Conservation (phyloP, 2,888 invertebrate genomes). For the Eupithecia subumbrata region DNA sequence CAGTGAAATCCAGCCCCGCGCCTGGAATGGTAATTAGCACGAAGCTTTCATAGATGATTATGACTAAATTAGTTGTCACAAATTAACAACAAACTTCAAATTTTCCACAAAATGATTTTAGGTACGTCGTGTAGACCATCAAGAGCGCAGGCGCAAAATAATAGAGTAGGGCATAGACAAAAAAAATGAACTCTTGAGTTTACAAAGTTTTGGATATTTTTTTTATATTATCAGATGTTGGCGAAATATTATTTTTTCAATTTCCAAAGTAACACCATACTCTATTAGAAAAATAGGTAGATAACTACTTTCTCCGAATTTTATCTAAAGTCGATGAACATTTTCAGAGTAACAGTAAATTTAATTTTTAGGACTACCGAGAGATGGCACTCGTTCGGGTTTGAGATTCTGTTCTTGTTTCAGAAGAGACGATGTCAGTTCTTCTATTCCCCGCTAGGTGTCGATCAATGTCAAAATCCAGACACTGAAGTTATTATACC, state of each 20-base stretch:
- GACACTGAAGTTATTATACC: not conserved
- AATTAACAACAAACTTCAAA: constrained; percentile 83
- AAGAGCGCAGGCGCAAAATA: constrained; percentile 84
- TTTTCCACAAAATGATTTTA: constrained; percentile 83
- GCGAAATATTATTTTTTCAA: not conserved
- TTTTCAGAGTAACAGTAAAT: not conserved
- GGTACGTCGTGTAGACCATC: constrained; percentile 82
- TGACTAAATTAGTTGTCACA: constrained; percentile 79
- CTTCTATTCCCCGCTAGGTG: not conserved
- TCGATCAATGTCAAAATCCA: not conserved
- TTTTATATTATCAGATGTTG: not conserved
- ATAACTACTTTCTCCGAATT: too few relatives aligned
- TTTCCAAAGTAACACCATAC: too few relatives aligned
- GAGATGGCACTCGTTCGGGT: not conserved
- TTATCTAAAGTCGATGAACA: not conserved
- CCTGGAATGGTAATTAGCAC: constrained; percentile 80
- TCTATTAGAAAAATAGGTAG: too few relatives aligned
- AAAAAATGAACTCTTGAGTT: constrained; percentile 29
- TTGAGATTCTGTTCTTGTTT: too few relatives aligned
- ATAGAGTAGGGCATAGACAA: constrained; percentile 80
- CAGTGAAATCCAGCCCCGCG: constrained; percentile 77
- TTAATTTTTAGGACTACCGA: not conserved
- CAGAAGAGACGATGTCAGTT: too few relatives aligned
- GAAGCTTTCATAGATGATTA: constrained; percentile 82
- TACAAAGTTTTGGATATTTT: not conserved